These are phyloP conservation scores for Dascillus cervinus DNA, from an alignment of 2,888 invertebrate genomes.

Conservation along the genomic window DNA sequence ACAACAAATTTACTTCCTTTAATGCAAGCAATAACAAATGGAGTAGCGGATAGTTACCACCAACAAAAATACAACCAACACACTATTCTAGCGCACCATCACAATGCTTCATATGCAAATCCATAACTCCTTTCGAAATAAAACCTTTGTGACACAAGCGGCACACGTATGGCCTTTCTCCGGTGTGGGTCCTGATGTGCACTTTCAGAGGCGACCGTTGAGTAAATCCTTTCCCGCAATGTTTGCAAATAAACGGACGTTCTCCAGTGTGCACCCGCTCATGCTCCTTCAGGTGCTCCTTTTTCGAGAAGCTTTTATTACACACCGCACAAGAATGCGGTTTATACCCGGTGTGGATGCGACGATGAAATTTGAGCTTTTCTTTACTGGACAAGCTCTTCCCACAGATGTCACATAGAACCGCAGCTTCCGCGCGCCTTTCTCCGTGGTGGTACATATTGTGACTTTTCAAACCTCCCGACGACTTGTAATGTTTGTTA, in stretches of 20 bases:
- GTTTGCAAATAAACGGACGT: constrained; percentile 31
- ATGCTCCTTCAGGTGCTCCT: constrained; percentile 45
- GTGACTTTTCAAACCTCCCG: constrained; percentile 33
- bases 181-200: constrained; percentile 20
- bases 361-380: constrained; percentile 35
- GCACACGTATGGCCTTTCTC: constrained; percentile 38
- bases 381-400: constrained; percentile 36
- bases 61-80: too few species aligned
- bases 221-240: constrained; percentile 18
- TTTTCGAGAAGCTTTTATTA: constrained; percentile 41
- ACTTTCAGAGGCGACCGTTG: constrained; percentile 17
- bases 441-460: constrained; percentile 41
- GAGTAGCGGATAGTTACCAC: too few species aligned
- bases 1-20: too few species aligned
- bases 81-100: too few species aligned
- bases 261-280: constrained; percentile 41
- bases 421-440: constrained; percentile 45
- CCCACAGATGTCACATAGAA: constrained; percentile 39
- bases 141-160: constrained; percentile 52
- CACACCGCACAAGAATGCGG: constrained; percentile 23
- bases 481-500: constrained; percentile 35
- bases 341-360: constrained; percentile 38
- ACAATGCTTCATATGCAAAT: constrained; percentile 34
- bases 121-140: constrained; percentile 34
- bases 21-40: too few species aligned